Evolutionary conservation across 2,113 vertebrate species (phyloP), one percentile per base, ranked within the genome.

Genomic region (Caranx ignobilis): DNA sequence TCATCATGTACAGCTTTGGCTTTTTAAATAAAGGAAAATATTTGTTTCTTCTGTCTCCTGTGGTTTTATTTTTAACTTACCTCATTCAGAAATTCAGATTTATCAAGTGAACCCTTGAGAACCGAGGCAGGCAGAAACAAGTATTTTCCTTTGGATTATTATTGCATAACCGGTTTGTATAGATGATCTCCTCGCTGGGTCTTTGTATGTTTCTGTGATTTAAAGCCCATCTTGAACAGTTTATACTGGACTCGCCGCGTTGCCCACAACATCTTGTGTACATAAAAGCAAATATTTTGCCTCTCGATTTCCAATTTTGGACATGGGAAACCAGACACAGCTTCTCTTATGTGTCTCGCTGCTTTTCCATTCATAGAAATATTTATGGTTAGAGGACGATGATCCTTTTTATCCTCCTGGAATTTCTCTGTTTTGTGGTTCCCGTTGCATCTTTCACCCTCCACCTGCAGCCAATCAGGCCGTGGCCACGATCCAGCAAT

Each of bases 21-120:
- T 79, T 77, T 77, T 88, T 84, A 47, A 98, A 99, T 98, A 98
- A 99, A 99, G 96, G 96, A 96, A 96, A 97, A 96, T 97, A 96
- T 95, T 97, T 97, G 96, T 97, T 98, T 97, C 96, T 95, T 94
- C 93, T 86, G 95, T 94, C 89, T 96, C 92, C 91, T 95, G 94
- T 96, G 94, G 86, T 95, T 97, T 95, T 95, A 93, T 96, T 95
- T 95, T 69, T 73, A 8, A 74, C 68, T 45, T 37, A 50, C 68
- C 16, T 37, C 21, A n/a, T 52, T 73, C 45, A 32, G 16, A 78
- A 68, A 50, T 78, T 70, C 2, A 39, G 0, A 21, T 60, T 63
- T 0, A 19, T 82, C 34, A 76, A 79, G n/a, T 52, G 7, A 54
- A 75, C 6, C 37, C 19, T 63, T 60, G 68, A 72, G 37, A 77